Evolutionary conservation across 2,888 invertebrate species (phyloP), one percentile per base, ranked within the genome.

Genomic region (Altica lythri): DNA sequence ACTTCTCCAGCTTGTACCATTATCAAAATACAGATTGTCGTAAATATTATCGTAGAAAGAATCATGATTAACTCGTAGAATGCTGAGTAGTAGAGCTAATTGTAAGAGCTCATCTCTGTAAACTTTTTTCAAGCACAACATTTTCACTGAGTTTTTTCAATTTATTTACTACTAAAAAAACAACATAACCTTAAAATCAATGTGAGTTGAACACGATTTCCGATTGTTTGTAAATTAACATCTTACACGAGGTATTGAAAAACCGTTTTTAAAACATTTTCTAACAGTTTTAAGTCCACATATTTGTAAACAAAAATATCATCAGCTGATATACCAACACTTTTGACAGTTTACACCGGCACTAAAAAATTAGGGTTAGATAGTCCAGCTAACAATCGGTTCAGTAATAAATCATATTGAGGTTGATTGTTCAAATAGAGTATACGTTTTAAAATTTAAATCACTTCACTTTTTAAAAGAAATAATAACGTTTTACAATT

Each of bases 51-150:
- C 80, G 44, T 88, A 75, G 68, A 87, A 85, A 16, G 84, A 82
- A 62, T 87, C 86, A 0, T 89, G 88, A 72, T 90, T 86, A 9
- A 88, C 86, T 65, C 90, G 83, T 48, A 94, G 75, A 61, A 94
- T 80, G 74, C 92, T 88, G 68, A 93, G 79, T 63, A 93, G 81
- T 73, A 95, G 75, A 64, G 93, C 88, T 65, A 92, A 78, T 74
- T 92, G 86, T 61, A 93, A 77, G 68, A 92, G 79, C 79, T 92
- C 91, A 73, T 90, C 89, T 44, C 89, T 85, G 69, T 89, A 89
- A 38, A 89, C 78, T 75, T 92, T 92, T 79, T 92, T 92, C 67
- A 90, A 77, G 67, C 88, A 86, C 78, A 91, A 81, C 91, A 92
- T 92, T 63, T 53, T 67, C n/a, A 22, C 12, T 34, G 2, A 34